These are phyloP conservation scores for Saimiri boliviensis DNA, from an alignment of 2,113 vertebrate species.

Conservation along the genomic window DNA sequence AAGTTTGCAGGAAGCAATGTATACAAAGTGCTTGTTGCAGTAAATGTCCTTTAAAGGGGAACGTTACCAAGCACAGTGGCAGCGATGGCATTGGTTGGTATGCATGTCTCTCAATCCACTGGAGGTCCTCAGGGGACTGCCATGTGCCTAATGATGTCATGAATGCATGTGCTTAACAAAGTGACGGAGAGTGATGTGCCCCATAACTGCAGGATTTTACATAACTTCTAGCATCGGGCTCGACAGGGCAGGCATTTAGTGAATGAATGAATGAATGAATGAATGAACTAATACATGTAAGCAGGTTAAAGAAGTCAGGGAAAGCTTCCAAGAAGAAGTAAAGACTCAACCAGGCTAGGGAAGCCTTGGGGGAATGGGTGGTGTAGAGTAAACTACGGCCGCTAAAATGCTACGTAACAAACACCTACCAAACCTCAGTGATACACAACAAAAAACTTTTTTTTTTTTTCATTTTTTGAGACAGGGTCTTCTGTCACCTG, in stretches of 20 bases:
- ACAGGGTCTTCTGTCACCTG: too few species aligned
- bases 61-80: background rate
- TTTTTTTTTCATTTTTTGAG: too few species aligned
- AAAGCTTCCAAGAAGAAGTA: background rate
- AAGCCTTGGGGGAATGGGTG: background rate
- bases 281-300: background rate
- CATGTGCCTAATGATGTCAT: background rate
- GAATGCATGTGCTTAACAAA: background rate
- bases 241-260: background rate
- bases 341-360: background rate
- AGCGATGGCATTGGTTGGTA: background rate
- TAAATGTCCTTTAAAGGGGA: background rate
- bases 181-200: rapidly evolving
- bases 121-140: background rate
- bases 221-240: background rate
- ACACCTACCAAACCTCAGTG: background rate
- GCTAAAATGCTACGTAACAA: background rate
- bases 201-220: rapidly evolving
- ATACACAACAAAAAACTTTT: rapidly evolving
- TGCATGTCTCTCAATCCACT: background rate
- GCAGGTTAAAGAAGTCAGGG: background rate
- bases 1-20: background rate
- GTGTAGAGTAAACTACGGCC: rapidly evolving
- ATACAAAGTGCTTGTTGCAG: background rate
- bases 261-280: background rate